A percentile compares a stretch with the other conserved stretches of the same genome.
Conservation (phyloP, 1,140 invertebrate genomes). For the Lethrus apterus region DNA sequence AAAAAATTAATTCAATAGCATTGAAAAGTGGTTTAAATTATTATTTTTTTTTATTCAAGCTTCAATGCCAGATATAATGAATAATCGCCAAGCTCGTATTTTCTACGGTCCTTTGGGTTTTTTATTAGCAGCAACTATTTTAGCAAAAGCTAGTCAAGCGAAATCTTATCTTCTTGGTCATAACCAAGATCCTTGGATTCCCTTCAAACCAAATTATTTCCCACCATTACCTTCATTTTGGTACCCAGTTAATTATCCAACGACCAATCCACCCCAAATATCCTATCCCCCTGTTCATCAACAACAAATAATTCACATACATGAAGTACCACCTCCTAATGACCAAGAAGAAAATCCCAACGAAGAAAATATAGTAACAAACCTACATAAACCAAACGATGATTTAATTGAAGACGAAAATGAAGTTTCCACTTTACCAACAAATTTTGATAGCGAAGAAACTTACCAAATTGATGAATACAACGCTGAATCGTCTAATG, state of each 20-base stretch:
- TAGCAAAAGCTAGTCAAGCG: constrained; percentile 6
- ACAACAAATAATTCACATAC: constrained; percentile 8
- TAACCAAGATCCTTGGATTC: constrained; percentile 4
- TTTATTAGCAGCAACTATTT: constrained; percentile 2
- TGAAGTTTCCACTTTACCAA: too few relatives aligned
- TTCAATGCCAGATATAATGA: neutral
- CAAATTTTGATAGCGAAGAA: too few relatives aligned
- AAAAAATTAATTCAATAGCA: neutral
- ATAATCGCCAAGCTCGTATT: constrained; percentile 1
- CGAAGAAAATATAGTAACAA: neutral
- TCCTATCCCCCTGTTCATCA: constrained; percentile 5
- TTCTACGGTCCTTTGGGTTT: constrained; percentile 8
- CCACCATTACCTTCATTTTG: constrained; percentile 1
- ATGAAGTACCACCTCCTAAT: constrained; percentile 2
- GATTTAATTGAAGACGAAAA: too few relatives aligned
- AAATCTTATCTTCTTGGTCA: constrained; percentile 9
- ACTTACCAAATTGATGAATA: too few relatives aligned
- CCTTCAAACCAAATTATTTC: neutral
- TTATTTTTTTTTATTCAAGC: neutral
- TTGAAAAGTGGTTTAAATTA: neutral
- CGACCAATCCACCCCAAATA: neutral
- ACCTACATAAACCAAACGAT: too few relatives aligned
- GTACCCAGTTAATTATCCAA: neutral
- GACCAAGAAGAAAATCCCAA: neutral
- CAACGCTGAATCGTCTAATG: too few relatives aligned